These are phyloP conservation scores for Equus quagga DNA, from an alignment of 2,113 vertebrate genomes.

Conservation along the genomic window DNA sequence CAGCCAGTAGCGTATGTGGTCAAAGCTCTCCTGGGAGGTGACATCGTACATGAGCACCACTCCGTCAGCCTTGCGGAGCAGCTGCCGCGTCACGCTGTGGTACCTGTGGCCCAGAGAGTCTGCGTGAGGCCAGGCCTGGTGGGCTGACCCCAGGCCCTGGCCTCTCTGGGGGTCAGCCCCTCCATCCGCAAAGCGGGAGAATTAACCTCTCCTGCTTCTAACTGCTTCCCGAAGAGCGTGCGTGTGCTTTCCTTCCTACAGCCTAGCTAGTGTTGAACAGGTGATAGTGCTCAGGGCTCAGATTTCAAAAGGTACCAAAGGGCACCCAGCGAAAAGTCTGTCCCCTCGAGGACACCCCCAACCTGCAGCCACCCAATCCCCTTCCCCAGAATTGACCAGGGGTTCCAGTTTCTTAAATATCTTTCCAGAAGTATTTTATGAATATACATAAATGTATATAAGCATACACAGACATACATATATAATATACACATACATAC, in stretches of 20 bases:
- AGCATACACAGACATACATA: background rate
- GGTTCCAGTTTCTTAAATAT: background rate
- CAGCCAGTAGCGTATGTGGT: slow-evolving; percentile 92
- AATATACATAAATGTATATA: no score
- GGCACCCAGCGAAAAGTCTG: background rate
- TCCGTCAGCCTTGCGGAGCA: slow-evolving; percentile 94
- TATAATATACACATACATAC: background rate
- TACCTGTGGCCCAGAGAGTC: slow-evolving; percentile 87
- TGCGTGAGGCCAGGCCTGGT: background rate
- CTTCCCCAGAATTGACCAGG: background rate
- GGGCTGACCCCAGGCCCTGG: background rate
- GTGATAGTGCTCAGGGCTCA: background rate
- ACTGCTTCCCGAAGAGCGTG: background rate
- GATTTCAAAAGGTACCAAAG: background rate
- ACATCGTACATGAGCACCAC: slow-evolving; percentile 97
- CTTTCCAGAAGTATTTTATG: background rate
- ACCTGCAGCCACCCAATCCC: background rate
- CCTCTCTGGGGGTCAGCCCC: background rate
- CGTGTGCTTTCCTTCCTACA: accelerated
- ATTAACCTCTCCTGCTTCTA: background rate
- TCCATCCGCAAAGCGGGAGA: background rate
- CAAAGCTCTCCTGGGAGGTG: slow-evolving; percentile 90
- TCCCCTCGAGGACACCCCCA: accelerated
- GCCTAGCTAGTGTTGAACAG: background rate
- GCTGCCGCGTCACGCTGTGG: slow-evolving; percentile 93